phyloP scores from a whole-genome alignment of 2,797 vertebrate species.

The Benthosema pterotum region DNA sequence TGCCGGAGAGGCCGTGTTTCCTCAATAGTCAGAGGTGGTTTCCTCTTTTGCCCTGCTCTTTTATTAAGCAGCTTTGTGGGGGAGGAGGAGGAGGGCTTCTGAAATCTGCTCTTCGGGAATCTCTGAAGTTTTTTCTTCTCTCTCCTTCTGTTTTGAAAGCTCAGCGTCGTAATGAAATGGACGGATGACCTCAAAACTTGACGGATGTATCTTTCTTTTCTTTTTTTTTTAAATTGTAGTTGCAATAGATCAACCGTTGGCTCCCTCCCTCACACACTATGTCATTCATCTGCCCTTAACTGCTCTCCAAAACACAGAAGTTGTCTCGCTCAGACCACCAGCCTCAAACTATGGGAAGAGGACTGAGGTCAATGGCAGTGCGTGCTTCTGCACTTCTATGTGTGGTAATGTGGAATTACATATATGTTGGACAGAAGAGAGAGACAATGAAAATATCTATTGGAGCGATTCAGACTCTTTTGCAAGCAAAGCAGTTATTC shows the following conservation, averaged over 20 bases:
- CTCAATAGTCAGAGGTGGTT: constrained; percentile 36
- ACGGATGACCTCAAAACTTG: constrained; percentile 28
- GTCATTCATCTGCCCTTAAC: constrained; percentile 23
- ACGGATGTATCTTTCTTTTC: constrained; percentile 16
- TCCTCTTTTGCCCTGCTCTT: constrained; percentile 41
- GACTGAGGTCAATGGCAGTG: background rate
- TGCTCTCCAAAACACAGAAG: constrained; percentile 12
- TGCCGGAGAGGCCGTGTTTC: constrained; percentile 29
- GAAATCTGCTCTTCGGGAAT: constrained; percentile 35
- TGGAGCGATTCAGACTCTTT: no score
- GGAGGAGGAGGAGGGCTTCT: constrained; percentile 26
- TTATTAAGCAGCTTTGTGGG: constrained; percentile 47
- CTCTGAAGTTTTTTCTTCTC: constrained; percentile 34
- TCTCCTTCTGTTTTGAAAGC: constrained; percentile 47
- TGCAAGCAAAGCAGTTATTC: no score
- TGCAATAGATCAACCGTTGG: constrained; percentile 19
- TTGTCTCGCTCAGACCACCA: background rate
- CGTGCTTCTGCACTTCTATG: no score
- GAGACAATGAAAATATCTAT: no score
- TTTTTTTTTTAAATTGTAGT: constrained; percentile 1
- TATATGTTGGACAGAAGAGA: no score
- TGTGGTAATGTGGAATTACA: no score
- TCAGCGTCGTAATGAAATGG: constrained; percentile 37
- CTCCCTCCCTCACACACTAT: constrained; percentile 10
- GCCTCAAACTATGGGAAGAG: background rate